Evolutionary conservation across 2,888 invertebrate genomes (phyloP), one percentile per base, ranked within the genome.

Genomic region (Torymus aiolomorphi): DNA sequence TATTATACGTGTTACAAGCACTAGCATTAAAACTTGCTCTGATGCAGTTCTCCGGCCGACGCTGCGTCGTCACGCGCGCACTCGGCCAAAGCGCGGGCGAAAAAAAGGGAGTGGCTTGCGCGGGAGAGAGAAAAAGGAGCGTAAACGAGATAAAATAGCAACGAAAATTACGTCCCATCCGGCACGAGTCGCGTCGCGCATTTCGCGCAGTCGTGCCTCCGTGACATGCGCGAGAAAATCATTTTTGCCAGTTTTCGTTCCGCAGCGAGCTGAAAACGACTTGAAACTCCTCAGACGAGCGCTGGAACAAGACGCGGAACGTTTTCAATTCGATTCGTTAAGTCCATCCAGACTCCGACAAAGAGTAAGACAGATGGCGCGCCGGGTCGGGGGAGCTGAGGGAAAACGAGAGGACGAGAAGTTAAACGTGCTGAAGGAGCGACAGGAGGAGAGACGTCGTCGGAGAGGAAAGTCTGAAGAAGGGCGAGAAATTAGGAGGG

Each of bases 281-380:
- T 24, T 10, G 69, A 51, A 57, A 14, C 66, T 75, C 59, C 67
- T 65, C 31, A 56, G 14, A 52, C 14, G 62, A 24, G 54, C 20
- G 42, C 8, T 8, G 42, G 42, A 42, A 42, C 42, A 42, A 42
- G 42, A 8, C 42, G 42, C 42, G 62, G 14, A 62, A 18, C 54
- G 61, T 59, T 51, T 61, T 73, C 73, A 73, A 78, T 78, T 73
- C 61, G 78, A 73, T 78, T 78, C 78, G 78, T 78, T 78, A 78
- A 61, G 72, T 65, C 57, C 16, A 8, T 66, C 67, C 49, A 18
- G 49, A 4, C 49, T 42, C 8, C 42, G 42, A 42, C 42, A 42
- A 42, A 42, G 42, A 42, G 42, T 42, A 42, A 42, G 42, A 42
- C 42, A 42, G 42, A 42, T 42, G 42, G 42, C 42, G 42, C 8